Evolutionary conservation across 2,113 vertebrate genomes (phyloP), one percentile per base, ranked within the genome.

Genomic region (Lepisosteus osseus): DNA sequence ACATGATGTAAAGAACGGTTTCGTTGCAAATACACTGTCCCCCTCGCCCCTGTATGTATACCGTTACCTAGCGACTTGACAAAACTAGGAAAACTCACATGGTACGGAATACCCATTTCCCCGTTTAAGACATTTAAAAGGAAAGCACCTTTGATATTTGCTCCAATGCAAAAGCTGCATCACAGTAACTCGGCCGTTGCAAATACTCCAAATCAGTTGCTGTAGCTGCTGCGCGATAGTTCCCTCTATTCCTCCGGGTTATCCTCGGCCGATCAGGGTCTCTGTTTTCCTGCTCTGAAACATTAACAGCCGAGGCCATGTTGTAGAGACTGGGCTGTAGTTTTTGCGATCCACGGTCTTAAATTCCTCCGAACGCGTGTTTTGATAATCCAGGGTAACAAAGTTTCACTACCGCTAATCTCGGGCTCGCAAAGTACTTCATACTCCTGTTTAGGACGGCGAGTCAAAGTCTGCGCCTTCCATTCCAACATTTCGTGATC

Each of bases 111-210:
- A 43, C 72, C 14, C 13, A 57, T 11, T 72, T 14, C 61, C 63
- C 44, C 47, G 54, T 40, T 14, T 3, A 44, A 75, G 51, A 61
- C 72, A 72, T 72, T 77, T 40, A 73, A 69, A 65, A 57, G 56
- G 79, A 74, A 85, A 86, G 92, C 94, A 99, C 97, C 97, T 99
- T 93, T 66, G 93, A 89, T 79, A 99, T 99, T 84, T 98, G 96
- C 83, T 98, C 92, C 92, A 98, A 85, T 80, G 97, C 95, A 86
- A 98, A 96, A 71, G 92, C 92, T 72, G 96, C 97, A 87, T 98
- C 95, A 86, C 95, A 99, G 90, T 98, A 99, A 84, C 95, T 98
- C 82, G 96, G 96, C 79, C 96, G 95, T 90, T 97, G 94, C 87
- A 97, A 89, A 93, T 96, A 95, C 85, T 99, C 97, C 92, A 85